Percentiles rank a stretch among this genome's conserved stretches.
Conservation (phyloP, 2,797 vertebrate genomes). For the Bryconaethiops microstoma region DNA sequence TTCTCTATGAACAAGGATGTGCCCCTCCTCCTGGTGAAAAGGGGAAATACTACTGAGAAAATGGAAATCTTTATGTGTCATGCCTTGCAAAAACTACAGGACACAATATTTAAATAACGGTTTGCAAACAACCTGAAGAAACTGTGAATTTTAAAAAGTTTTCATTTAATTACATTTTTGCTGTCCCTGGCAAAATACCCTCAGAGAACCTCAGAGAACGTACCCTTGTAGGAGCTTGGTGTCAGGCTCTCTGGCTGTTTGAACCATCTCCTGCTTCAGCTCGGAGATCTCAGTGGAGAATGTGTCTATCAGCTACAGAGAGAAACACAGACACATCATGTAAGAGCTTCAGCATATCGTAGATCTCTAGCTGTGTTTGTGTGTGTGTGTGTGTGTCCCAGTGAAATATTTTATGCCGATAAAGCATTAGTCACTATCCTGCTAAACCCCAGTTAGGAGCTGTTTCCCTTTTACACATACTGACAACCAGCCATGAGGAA, state of each 20-base stretch:
- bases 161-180: too few relatives aligned
- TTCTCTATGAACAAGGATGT: background rate
- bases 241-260: conserved; percentile 76
- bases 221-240: conserved; percentile 65
- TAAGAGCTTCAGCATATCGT: conserved; percentile 10
- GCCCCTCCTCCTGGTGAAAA: conserved; percentile 35
- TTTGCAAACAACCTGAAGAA: too few relatives aligned
- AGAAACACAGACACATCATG: conserved; percentile 24
- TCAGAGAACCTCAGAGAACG: conserved; percentile 4
- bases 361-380: conserved; percentile 4
- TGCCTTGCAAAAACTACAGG: background rate
- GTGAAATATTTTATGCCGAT: conserved; percentile 24
- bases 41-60: background rate
- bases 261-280: conserved; percentile 93
- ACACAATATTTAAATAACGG: background rate
- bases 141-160: too few relatives aligned
- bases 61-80: background rate
- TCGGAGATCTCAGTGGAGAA: conserved; percentile 92
- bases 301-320: conserved; percentile 88
- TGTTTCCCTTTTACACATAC: conserved; percentile 30
- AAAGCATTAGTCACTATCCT: conserved; percentile 35
- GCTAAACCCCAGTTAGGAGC: conserved; percentile 5
- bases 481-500: conserved; percentile 10
- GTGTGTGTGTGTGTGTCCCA: background rate
- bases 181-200: too few relatives aligned